Percentiles rank a stretch among this genome's conserved stretches.
These are phyloP conservation scores for Eriocheir sinensis DNA, from an alignment of 1,140 invertebrate species.

Conservation along the genomic window DNA sequence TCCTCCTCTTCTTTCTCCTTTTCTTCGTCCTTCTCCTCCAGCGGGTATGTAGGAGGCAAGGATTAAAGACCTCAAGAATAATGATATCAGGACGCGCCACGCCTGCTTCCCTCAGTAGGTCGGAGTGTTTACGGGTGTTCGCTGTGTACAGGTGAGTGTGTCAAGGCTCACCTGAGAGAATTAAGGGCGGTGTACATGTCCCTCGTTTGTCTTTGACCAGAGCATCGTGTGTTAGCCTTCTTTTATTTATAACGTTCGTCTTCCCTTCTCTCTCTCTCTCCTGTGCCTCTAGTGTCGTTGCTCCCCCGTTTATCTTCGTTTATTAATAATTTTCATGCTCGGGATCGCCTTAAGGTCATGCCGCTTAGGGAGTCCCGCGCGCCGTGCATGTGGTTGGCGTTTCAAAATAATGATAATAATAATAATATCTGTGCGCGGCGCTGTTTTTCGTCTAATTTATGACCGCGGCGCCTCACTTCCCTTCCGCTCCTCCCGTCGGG, in stretches of 20 bases:
- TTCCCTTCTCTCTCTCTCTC: neutral
- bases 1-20: neutral
- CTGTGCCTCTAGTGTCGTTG: too few species aligned
- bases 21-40: too few species aligned
- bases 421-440: neutral
- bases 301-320: neutral
- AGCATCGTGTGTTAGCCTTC: neutral
- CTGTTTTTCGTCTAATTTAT: neutral
- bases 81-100: neutral
- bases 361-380: neutral
- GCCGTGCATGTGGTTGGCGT: neutral
- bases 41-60: neutral
- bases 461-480: neutral
- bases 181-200: slow-evolving; percentile 13
- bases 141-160: neutral
- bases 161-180: slow-evolving; percentile 14
- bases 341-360: neutral
- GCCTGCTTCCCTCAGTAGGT: neutral
- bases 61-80: too few species aligned
- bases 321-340: neutral
- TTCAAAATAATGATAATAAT: too few species aligned
- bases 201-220: neutral
- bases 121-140: neutral
- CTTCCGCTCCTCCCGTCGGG: neutral
- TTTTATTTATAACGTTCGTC: too few species aligned